phyloP scores from a whole-genome alignment of 2,113 vertebrate genomes.

The Polyodon spathula region DNA sequence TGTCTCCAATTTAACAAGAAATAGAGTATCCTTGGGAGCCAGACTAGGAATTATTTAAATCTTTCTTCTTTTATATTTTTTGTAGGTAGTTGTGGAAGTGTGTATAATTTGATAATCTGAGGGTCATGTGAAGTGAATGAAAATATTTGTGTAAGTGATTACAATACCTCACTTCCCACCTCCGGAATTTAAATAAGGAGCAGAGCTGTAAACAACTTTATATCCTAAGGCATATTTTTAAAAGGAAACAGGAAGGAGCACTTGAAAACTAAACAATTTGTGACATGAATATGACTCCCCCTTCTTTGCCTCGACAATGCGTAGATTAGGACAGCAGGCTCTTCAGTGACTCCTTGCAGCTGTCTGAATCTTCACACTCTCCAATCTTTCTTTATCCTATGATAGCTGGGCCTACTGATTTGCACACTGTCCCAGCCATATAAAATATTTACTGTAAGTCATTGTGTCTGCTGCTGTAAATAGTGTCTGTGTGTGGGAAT shows the following conservation, averaged over 20 bases:
- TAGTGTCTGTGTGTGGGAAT: constrained; percentile 10
- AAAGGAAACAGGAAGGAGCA: constrained; percentile 50
- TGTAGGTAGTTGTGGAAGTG: constrained; percentile 3
- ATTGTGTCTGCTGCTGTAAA: constrained; percentile 13
- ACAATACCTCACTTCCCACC: constrained; percentile 52
- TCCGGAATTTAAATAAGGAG: constrained; percentile 57
- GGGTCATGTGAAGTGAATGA: constrained; percentile 54
- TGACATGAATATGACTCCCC: constrained; percentile 64
- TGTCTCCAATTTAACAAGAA: no score
- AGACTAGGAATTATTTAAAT: no score
- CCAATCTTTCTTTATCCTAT: constrained; percentile 49
- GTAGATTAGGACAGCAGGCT: constrained; percentile 51
- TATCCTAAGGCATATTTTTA: constrained; percentile 53
- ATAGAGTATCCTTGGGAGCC: no score
- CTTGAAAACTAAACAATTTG: constrained; percentile 52
- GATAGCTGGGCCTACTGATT: constrained; percentile 45
- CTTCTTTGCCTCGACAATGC: constrained; percentile 55
- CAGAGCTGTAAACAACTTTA: constrained; percentile 52
- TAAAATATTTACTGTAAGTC: constrained; percentile 27
- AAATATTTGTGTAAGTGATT: constrained; percentile 71
- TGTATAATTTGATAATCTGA: constrained; percentile 47
- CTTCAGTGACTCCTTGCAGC: constrained; percentile 30
- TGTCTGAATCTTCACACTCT: constrained; percentile 50
- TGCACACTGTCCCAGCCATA: constrained; percentile 60
- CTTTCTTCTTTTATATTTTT: no score